Base-by-base conservation (phyloP, 2,797 vertebrate genomes). In the Chiloscyllium punctatum region DNA sequence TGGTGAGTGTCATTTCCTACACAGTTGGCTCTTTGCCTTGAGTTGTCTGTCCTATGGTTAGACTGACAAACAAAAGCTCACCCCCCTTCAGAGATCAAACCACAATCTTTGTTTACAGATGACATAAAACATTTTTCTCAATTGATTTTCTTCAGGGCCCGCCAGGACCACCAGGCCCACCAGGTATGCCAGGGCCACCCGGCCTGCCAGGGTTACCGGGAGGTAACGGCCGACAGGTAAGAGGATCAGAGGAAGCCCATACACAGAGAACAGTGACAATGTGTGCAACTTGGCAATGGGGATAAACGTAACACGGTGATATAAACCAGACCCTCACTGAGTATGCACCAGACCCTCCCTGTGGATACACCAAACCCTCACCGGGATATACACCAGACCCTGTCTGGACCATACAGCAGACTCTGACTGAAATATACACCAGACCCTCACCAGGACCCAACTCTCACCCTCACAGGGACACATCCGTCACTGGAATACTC, bases 121-220 rank as follows among this genome's bases (percentile, higher is more conserved):
- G 95, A 72, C 95, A n/a, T n/a, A 1, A 82, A 42, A 0, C 6
- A 1, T 7, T 23, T 82, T 48, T 2, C 77, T 62, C 23, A 11
- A 68, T 13, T 95, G 94, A 88, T 96, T 37, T 97, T 57, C 96
- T 96, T 21, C 96, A 99, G 99, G 99, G 99, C 18, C 99, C 98
- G 33, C 97, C 98, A 72, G 98, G 98, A 97, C 98, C 97, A 95
- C 98, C 98, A 9, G 98, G 98, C 1, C 98, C 98, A 0, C 99
- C 99, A 0, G 99, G 99, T 51, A 98, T 98, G 6, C 99, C 99
- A 0, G 99, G 99, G 9, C 98, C 98, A 7, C 99, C 99, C 0
- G 99, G 99, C 8, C 98, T 98, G 5, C 97, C 98, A 0, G 99
- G 99, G 0, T 97, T 98, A 0, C 97, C 95, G 0, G 99, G 99